These are phyloP conservation scores for Eueides isabella DNA, from an alignment of 1,140 invertebrate species.

Conservation along the genomic window DNA sequence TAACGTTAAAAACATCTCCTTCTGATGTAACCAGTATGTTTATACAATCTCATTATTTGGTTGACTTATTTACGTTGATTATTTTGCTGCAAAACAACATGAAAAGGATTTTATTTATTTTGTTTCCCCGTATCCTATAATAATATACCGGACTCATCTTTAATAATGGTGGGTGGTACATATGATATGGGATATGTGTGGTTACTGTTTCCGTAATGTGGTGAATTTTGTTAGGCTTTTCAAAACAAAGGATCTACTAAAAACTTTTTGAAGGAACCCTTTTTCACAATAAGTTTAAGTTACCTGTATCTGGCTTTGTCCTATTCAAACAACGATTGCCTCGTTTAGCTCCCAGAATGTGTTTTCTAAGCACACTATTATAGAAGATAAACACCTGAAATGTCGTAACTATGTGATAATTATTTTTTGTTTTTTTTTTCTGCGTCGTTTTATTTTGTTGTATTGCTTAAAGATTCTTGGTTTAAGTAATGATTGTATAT, in stretches of 20 bases:
- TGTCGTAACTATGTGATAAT: constrained; percentile 11
- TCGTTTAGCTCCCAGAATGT: background rate
- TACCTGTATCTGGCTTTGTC: constrained; percentile 14
- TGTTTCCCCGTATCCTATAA: constrained; percentile 31
- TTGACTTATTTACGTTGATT: constrained; percentile 10
- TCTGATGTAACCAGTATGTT: background rate
- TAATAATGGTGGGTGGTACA: constrained; percentile 30
- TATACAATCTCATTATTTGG: background rate
- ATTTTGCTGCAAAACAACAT: constrained; percentile 30
- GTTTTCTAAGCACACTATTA: constrained; percentile 11
- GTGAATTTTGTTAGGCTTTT: constrained; percentile 49
- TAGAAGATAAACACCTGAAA: background rate
- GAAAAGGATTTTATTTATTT: constrained; percentile 50
- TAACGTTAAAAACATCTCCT: background rate
- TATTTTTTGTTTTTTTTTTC: background rate
- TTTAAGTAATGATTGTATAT: background rate
- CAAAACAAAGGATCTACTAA: constrained; percentile 31
- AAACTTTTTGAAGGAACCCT: constrained; percentile 43
- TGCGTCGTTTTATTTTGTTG: background rate
- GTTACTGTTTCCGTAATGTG: constrained; percentile 23
- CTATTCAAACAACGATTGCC: constrained; percentile 22
- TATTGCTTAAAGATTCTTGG: background rate
- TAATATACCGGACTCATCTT: constrained; percentile 39
- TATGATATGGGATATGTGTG: constrained; percentile 15
- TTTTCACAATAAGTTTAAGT: constrained; percentile 33